Evolutionary conservation across 2,113 vertebrate genomes (phyloP).

Genomic region (Danionella cerebrum): DNA sequence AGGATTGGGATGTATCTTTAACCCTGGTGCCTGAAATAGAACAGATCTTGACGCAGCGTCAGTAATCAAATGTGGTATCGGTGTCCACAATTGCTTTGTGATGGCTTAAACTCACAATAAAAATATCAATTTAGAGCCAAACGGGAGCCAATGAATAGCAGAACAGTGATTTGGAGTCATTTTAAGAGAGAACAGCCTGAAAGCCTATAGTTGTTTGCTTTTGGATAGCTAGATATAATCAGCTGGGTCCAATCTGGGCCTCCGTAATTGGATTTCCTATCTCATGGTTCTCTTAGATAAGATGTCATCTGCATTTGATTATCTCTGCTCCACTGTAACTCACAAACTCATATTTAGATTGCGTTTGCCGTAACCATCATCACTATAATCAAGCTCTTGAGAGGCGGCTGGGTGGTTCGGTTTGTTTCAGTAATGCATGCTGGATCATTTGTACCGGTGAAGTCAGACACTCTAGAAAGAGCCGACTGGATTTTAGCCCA

Average conservation of each 20-base stretch:
- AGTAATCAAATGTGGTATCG: too few relatives aligned
- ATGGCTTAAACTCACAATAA: too few relatives aligned
- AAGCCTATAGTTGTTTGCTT: too few relatives aligned
- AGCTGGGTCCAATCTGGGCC: neutral
- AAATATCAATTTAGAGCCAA: too few relatives aligned
- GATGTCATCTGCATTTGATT: conserved; percentile 37
- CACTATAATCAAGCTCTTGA: neutral
- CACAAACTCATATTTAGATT: conserved; percentile 3
- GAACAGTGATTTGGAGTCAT: too few relatives aligned
- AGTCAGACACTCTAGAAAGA: neutral
- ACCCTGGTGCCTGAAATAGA: too few relatives aligned
- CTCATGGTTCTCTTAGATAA: conserved; percentile 25
- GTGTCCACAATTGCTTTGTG: too few relatives aligned
- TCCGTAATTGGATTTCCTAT: conserved; percentile 33
- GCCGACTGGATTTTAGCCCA: neutral
- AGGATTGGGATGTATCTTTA: too few relatives aligned
- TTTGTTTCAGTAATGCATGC: neutral
- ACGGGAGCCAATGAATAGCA: too few relatives aligned
- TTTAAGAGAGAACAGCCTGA: too few relatives aligned
- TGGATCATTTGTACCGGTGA: neutral
- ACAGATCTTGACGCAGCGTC: too few relatives aligned
- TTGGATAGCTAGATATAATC: neutral
- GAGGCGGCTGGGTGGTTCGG: neutral
- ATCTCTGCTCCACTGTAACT: conserved; percentile 7
- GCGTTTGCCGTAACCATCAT: neutral